Conservation (phyloP, 2,113 vertebrate genomes). For the Ranitomeya imitator region DNA sequence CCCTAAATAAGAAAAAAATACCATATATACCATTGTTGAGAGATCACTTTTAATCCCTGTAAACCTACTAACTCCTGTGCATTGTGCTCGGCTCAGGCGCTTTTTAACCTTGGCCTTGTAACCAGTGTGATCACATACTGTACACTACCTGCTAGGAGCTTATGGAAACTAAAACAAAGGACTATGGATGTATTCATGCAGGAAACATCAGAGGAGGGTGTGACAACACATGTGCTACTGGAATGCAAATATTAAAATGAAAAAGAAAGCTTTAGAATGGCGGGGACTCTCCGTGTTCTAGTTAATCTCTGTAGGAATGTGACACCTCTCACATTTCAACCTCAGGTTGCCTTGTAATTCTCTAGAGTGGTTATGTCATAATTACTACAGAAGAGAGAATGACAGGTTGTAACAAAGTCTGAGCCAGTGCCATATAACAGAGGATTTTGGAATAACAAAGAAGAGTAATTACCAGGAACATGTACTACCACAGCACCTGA, state of each 20-base stretch:
- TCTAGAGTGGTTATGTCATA: conserved; percentile 28
- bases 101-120: not conserved
- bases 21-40: not conserved
- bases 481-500: not conserved
- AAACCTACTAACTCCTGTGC: not conserved
- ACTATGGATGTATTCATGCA: not conserved
- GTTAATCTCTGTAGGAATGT: conserved; percentile 38
- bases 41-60: not conserved
- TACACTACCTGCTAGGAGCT: not conserved
- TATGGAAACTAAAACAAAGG: not conserved
- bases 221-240: not conserved
- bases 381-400: conserved; percentile 30
- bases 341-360: conserved; percentile 14
- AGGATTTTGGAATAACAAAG: not conserved
- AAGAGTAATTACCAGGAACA: conserved; percentile 11
- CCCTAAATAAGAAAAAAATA: not conserved
- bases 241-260: conserved; percentile 42
- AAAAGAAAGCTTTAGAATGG: not conserved
- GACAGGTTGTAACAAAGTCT: conserved; percentile 45
- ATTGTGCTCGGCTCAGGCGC: not conserved
- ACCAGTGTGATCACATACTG: not conserved
- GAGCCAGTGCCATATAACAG: not conserved
- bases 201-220: conserved; percentile 22
- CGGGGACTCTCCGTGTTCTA: conserved; percentile 24
- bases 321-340: conserved; percentile 22